Evolutionary conservation across 2,888 invertebrate species (phyloP), one percentile per base, ranked within the genome.

Genomic region (Drosophila vallismaia): DNA sequence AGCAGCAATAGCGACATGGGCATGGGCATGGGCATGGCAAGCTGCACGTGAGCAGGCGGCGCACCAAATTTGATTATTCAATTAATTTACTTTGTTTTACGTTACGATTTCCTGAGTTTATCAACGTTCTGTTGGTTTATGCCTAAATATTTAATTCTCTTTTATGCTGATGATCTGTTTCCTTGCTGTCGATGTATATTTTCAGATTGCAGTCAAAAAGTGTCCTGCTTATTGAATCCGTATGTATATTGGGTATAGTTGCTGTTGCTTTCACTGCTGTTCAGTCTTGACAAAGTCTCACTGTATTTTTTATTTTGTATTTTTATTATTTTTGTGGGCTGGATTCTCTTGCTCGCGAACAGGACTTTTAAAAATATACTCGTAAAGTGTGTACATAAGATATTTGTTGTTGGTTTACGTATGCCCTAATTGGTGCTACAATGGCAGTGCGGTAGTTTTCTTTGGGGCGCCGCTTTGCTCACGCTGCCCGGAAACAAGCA

Each of bases 261-360:
- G 19, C 19, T 19, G 4, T 57, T 84, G 69, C 66, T 74, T 74
- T 69, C 69, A 69, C 73, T 76, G 78, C 77, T 79, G 81, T 70
- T 84, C 84, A 85, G 84, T 85, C 84, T 85, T 84, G 79, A 70
- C 78, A 84, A 79, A 85, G 86, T 85, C 86, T 85, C 48, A 28
- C 60, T 62, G 48, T 60, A 48, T 57, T 60, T 60, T 38, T 56
- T 46, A 40, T 57, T 62, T 48, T 57, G 48, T 62, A 54, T 57
- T 62, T 62, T 48, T 60, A 45, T 36, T 38, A 19, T 19, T 48
- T 56, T 36, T 12, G 46, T 76, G 79, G 68, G 70, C 76, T 77
- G 77, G 75, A 48, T 62, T 70, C 62, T 58, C 56, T 56, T 4
- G 62, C 57, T 74, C 69, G 66, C 29, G 74, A 75, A 71, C 75